These are phyloP conservation scores for Drosophila malerkotliana DNA, from an alignment of 1,140 invertebrate genomes.

Conservation along the genomic window DNA sequence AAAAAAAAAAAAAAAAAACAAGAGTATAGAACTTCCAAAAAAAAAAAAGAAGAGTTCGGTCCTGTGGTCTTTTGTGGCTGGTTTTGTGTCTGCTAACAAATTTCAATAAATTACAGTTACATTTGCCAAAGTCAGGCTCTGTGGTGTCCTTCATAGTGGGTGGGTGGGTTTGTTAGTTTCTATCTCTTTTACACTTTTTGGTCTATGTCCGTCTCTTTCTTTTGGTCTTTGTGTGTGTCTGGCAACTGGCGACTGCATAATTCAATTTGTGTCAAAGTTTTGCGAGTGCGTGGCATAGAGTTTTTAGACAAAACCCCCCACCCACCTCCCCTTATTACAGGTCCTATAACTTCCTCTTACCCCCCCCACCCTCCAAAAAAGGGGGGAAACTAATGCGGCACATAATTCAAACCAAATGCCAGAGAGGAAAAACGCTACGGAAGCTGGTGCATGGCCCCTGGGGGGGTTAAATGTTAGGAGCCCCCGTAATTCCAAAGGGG, in stretches of 20 bases:
- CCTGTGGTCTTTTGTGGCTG: constrained; percentile 61
- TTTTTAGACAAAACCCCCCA: constrained; percentile 8
- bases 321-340: not conserved
- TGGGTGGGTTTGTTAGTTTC: not conserved
- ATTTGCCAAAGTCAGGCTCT: constrained; percentile 70
- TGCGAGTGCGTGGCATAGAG: constrained; percentile 63
- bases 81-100: constrained; percentile 74
- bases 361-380: not conserved
- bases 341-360: not conserved
- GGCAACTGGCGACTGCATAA: constrained; percentile 63
- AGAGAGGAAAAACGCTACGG: constrained; percentile 4
- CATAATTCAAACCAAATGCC: constrained; percentile 72
- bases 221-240: constrained; percentile 1
- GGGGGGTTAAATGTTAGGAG: not conserved
- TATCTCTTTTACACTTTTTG: not conserved
- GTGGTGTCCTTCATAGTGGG: constrained; percentile 24
- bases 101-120: constrained; percentile 82
- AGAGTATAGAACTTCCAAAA: too few relatives aligned
- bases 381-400: constrained; percentile 62
- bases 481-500: not conserved
- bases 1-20: not conserved
- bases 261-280: constrained; percentile 79
- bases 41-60: not conserved
- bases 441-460: not conserved
- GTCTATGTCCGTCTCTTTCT: not conserved